These are phyloP conservation scores for Hylaeus volcanicus DNA, from an alignment of 1,140 invertebrate genomes.

Conservation along the genomic window DNA sequence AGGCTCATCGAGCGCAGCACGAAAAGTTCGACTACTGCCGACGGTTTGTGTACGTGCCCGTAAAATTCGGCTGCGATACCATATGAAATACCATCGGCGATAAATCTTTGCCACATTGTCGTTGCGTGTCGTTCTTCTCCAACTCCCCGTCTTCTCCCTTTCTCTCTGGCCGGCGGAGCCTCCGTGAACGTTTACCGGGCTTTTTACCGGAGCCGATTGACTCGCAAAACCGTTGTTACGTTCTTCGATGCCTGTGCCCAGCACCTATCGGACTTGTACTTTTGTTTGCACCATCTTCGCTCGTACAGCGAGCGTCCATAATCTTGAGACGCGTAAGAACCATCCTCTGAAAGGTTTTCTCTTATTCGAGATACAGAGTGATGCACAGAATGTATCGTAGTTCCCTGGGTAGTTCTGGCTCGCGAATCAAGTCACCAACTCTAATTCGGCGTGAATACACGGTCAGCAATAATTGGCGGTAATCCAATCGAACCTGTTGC, in stretches of 20 bases:
- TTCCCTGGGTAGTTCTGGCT: too few species aligned
- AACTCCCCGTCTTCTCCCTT: background rate
- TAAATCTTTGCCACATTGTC: slow-evolving; percentile 59
- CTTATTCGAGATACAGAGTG: too few species aligned
- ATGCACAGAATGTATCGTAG: too few species aligned
- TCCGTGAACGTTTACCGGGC: slow-evolving; percentile 6
- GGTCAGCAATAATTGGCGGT: too few species aligned
- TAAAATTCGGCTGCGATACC: slow-evolving; percentile 44
- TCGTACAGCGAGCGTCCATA: too few species aligned
- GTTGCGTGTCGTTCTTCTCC: slow-evolving; percentile 30
- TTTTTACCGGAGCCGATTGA: slow-evolving; percentile 47
- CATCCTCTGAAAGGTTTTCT: too few species aligned
- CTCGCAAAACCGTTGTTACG: slow-evolving; percentile 43
- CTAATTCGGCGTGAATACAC: too few species aligned
- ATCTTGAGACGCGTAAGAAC: background rate
- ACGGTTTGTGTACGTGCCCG: slow-evolving; percentile 19
- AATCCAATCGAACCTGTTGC: too few species aligned
- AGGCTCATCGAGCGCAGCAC: background rate
- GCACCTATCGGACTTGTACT: slow-evolving; percentile 4
- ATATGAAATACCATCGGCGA: slow-evolving; percentile 60
- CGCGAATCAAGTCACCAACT: too few species aligned
- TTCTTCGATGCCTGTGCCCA: slow-evolving; percentile 24
- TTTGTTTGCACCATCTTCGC: background rate
- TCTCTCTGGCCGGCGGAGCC: slow-evolving; percentile 1
- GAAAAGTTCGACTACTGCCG: slow-evolving; percentile 25